Evolutionary conservation across 2,888 invertebrate genomes (phyloP), one percentile per base, ranked within the genome.

Genomic region (Cataglyphis rosenhaueri): DNA sequence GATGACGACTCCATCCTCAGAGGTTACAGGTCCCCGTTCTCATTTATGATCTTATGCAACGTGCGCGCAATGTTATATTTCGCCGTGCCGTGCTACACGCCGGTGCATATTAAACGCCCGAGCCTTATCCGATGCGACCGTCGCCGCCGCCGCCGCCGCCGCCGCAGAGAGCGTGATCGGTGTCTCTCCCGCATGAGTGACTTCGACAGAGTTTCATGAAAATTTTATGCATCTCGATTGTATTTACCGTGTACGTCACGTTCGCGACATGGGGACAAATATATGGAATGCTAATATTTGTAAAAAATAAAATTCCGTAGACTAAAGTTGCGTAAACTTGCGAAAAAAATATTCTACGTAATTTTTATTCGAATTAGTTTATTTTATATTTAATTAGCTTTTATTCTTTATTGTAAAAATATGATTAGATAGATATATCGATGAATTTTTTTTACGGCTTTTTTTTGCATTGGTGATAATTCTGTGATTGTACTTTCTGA

Each of bases 21-120:
- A 90, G 91, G 89, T 89, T 88, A 87, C 85, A 87, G 91, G 90
- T 91, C 88, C 87, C 88, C 76, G 91, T 87, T 89, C 92, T 92
- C 92, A 92, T 93, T 93, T 92, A 88, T 89, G 92, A 93, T 93
- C 92, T 92, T 91, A 91, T 92, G 93, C 92, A 93, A 92, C 92
- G 91, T 90, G 90, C 90, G 89, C 91, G 91, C 89, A 92, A 92
- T 92, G 91, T 92, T 91, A 91, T 92, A 93, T 92, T 90, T 89
- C 87, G 78, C 84, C 48, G 79, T 66, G 79, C 85, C 87, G 86
- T n/a, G 71, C 70, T 35, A 87, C 84, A 85, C 87, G 79, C 85
- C 87, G 86, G 83, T 83, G 91, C 91, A 92, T 92, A 91, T 92
- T 92, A 92, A 92, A 91, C 90, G 87, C 75, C 73, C 78, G 75